A percentile compares a stretch with the other conserved stretches of the same genome.
These are phyloP conservation scores for Peromyscus polionotus DNA, from an alignment of 2,113 vertebrate species.

Conservation along the genomic window DNA sequence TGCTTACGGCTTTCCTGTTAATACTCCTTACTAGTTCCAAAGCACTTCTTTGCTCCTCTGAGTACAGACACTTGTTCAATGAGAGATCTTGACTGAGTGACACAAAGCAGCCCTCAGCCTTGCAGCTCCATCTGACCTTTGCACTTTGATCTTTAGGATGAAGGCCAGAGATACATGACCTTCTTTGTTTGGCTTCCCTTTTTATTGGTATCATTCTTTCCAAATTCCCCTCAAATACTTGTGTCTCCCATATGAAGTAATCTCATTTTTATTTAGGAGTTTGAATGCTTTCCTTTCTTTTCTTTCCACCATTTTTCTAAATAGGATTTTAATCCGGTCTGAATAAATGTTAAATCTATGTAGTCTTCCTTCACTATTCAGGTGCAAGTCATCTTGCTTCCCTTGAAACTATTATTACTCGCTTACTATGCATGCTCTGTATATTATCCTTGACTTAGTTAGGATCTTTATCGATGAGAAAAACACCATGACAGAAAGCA, in stretches of 20 bases:
- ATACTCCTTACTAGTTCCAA: neutral
- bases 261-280: neutral
- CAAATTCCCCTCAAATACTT: neutral
- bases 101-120: neutral
- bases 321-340: neutral
- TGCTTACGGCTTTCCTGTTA: neutral
- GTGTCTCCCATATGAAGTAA: neutral
- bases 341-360: neutral
- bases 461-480: neutral
- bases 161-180: neutral
- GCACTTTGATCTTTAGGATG: neutral
- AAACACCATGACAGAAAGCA: neutral
- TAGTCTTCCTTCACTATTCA: neutral
- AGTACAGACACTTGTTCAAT: neutral
- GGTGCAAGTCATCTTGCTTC: neutral
- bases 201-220: neutral
- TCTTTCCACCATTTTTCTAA: neutral
- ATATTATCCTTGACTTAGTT: neutral
- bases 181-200: too few species aligned
- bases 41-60: neutral
- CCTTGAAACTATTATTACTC: neutral
- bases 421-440: neutral
- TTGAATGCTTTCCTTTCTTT: neutral
- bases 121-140: neutral
- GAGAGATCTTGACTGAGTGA: neutral